Evolutionary conservation across 2,797 vertebrate species (phyloP).

Genomic region (Takifugu rubripes): DNA sequence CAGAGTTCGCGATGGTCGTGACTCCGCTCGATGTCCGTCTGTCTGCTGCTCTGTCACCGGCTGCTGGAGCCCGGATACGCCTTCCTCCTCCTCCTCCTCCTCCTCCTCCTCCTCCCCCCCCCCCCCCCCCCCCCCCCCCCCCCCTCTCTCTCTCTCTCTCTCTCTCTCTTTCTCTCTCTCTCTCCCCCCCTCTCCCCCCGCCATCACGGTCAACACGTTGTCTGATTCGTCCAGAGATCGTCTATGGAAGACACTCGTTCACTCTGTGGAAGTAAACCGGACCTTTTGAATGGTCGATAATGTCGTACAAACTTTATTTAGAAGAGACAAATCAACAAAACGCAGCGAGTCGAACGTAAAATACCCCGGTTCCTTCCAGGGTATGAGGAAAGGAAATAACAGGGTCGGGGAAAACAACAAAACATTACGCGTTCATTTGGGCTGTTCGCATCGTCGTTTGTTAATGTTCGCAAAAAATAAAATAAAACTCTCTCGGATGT

Average conservation of each 20-base stretch:
- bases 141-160: too few relatives aligned
- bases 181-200: not conserved
- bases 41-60: conserved; percentile 56
- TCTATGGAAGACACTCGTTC: conserved; percentile 16
- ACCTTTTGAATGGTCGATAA: not conserved
- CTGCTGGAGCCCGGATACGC: conserved; percentile 67
- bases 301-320: too few relatives aligned
- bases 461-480: too few relatives aligned
- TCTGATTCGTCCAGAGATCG: conserved; percentile 59
- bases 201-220: conserved; percentile 47
- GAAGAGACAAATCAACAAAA: too few relatives aligned
- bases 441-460: too few relatives aligned
- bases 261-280: conserved; percentile 10
- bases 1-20: conserved; percentile 20
- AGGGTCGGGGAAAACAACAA: too few relatives aligned
- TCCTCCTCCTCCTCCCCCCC: not conserved
- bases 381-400: too few relatives aligned
- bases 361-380: too few relatives aligned
- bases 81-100: not conserved
- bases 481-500: too few relatives aligned
- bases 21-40: conserved; percentile 16
- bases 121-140: not conserved
- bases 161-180: not conserved
- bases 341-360: too few relatives aligned
- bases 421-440: too few relatives aligned